Percentiles rank a stretch among this genome's conserved stretches.
phyloP scores from a whole-genome alignment of 2,888 invertebrate genomes.

The Pyrrhosoma nymphula region DNA sequence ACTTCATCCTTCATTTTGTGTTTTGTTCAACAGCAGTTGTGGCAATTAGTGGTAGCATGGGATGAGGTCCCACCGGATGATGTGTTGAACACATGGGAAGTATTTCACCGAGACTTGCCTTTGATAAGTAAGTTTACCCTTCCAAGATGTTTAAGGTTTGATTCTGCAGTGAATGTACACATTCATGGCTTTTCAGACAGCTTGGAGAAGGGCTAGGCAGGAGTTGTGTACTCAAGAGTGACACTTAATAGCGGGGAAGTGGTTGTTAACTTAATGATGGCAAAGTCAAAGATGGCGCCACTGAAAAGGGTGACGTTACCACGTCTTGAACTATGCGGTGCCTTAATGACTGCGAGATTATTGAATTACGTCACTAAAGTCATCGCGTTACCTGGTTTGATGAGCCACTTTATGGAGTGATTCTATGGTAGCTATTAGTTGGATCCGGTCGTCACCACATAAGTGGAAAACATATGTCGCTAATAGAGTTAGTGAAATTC shows the following conservation, averaged over 20 bases:
- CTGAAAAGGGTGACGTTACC: constrained; percentile 19
- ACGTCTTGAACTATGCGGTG: constrained; percentile 31
- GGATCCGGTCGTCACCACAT: too few species aligned
- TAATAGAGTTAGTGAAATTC: too few species aligned
- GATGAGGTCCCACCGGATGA: too few species aligned
- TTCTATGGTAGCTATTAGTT: too few species aligned
- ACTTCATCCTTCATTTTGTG: too few species aligned
- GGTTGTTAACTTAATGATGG: not conserved
- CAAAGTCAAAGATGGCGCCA: constrained; percentile 1
- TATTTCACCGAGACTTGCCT: not conserved
- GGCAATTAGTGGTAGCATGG: constrained; percentile 17
- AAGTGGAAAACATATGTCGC: too few species aligned
- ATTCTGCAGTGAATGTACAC: not conserved
- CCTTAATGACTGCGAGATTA: too few species aligned
- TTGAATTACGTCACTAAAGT: too few species aligned
- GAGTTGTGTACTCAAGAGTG: not conserved
- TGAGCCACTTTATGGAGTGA: too few species aligned
- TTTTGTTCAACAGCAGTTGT: constrained; percentile 16
- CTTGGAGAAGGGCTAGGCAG: not conserved
- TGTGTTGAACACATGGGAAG: not conserved
- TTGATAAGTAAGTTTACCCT: not conserved
- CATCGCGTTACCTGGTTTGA: too few species aligned
- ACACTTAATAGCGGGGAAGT: too few species aligned
- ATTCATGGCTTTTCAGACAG: constrained; percentile 17
- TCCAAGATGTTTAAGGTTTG: constrained; percentile 17